Conservation (phyloP, 1,140 invertebrate species). For the Stegodyphus mimosarum region DNA sequence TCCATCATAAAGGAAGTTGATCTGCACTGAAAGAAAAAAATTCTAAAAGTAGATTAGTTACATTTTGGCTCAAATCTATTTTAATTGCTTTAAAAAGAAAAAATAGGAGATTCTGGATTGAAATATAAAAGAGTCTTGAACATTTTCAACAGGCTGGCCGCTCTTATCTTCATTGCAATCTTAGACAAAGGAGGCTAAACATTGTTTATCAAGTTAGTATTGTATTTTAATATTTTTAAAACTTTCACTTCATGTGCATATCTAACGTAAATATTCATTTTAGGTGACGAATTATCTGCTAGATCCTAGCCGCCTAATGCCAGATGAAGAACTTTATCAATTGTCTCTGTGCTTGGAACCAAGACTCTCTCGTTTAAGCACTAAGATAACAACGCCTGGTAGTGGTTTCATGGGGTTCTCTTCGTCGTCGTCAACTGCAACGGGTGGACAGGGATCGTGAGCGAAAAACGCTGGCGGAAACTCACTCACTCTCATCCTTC, state of each 20-base stretch:
- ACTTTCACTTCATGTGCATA: not conserved
- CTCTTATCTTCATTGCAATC: too few relatives aligned
- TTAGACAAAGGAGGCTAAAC: too few relatives aligned
- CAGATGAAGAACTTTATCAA: slow-evolving; percentile 86
- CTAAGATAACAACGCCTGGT: slow-evolving; percentile 48
- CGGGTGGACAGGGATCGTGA: slow-evolving; percentile 46
- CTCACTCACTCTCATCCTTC: not conserved
- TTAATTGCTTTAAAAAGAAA: too few relatives aligned
- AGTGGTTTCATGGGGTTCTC: slow-evolving; percentile 54
- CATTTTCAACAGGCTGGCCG: too few relatives aligned
- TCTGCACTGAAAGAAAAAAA: too few relatives aligned
- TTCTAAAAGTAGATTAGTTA: too few relatives aligned
- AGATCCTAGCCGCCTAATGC: slow-evolving; percentile 77
- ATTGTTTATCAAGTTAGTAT: too few relatives aligned
- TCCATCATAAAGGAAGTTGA: too few relatives aligned
- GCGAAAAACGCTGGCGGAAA: not conserved
- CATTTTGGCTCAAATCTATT: too few relatives aligned
- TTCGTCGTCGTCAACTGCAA: slow-evolving; percentile 27
- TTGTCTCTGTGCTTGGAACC: slow-evolving; percentile 88
- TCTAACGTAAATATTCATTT: slow-evolving; percentile 4
- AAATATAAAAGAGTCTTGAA: too few relatives aligned
- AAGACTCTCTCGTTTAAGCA: slow-evolving; percentile 71
- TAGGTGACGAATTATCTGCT: slow-evolving; percentile 81
- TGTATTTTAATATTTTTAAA: too few relatives aligned
- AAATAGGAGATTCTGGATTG: too few relatives aligned